A percentile compares a stretch with the other conserved stretches of the same genome.
Conservation (phyloP, 1,140 invertebrate species). For the Trachymyrmex septentrionalis region DNA sequence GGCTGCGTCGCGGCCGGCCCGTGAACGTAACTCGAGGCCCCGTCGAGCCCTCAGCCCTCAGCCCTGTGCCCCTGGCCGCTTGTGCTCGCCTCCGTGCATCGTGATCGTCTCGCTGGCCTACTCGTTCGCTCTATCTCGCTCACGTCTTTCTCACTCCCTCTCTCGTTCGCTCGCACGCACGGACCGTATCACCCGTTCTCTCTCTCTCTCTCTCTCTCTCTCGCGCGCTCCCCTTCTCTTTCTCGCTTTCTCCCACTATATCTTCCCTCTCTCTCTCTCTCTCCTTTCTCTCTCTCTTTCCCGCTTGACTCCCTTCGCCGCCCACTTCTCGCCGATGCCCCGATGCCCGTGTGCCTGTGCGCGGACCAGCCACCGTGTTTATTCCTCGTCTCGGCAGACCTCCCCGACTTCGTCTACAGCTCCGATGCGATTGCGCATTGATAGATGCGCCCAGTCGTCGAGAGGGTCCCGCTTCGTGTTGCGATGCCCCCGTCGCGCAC, state of each 20-base stretch:
- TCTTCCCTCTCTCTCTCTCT: constrained; percentile 8
- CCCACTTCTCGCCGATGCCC: constrained; percentile 69
- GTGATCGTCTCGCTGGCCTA: constrained; percentile 82
- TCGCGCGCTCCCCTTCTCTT: constrained; percentile 7
- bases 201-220: constrained; percentile 6
- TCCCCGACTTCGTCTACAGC: constrained; percentile 79
- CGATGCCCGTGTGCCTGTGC: constrained; percentile 62
- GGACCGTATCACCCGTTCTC: constrained; percentile 21
- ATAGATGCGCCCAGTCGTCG: constrained; percentile 77
- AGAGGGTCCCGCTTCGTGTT: constrained; percentile 75
- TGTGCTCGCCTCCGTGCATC: constrained; percentile 85
- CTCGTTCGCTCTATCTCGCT: constrained; percentile 71
- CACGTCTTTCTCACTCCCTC: constrained; percentile 54
- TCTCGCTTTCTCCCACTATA: constrained; percentile 45
- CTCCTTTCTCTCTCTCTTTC: neutral
- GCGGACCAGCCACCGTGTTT: constrained; percentile 82
- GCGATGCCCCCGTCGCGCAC: constrained; percentile 63
- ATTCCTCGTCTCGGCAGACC: constrained; percentile 79
- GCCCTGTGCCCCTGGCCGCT: constrained; percentile 83
- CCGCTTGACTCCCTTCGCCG: constrained; percentile 57
- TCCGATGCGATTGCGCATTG: constrained; percentile 84
- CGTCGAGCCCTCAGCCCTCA: constrained; percentile 83
- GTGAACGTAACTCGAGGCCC: constrained; percentile 75
- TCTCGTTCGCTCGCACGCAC: neutral
- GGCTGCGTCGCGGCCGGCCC: constrained; percentile 68